Conservation (phyloP, 1,140 invertebrate genomes). For the Sycophila sp. region DNA sequence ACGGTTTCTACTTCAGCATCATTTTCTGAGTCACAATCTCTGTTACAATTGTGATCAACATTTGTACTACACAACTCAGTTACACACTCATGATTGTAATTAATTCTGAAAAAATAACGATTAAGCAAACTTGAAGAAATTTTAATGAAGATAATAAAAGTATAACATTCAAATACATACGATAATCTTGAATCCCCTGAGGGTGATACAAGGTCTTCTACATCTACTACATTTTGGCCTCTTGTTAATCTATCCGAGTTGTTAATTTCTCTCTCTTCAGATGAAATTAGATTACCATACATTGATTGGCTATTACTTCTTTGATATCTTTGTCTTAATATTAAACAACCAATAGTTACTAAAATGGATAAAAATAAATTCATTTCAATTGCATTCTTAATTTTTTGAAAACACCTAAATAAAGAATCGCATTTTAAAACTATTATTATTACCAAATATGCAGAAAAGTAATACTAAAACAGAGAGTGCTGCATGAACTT, state of each 20-base stretch:
- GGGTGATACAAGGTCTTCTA: constrained; percentile 75
- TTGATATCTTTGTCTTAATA: constrained; percentile 78
- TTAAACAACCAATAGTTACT: constrained; percentile 79
- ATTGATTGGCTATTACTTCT: constrained; percentile 56
- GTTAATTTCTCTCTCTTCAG: constrained; percentile 43
- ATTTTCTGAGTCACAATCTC: constrained; percentile 43
- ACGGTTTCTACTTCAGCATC: constrained; percentile 56
- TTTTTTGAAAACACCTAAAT: not conserved
- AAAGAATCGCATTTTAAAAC: constrained; percentile 13
- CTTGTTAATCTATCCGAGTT: constrained; percentile 38
- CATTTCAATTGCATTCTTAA: not conserved
- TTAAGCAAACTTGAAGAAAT: not conserved
- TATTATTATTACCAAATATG: constrained; percentile 70
- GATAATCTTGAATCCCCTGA: constrained; percentile 25
- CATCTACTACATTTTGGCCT: constrained; percentile 71
- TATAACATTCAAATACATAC: not conserved
- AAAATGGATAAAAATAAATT: constrained; percentile 38
- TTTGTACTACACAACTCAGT: constrained; percentile 45
- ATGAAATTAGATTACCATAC: constrained; percentile 52
- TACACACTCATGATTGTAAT: constrained; percentile 52
- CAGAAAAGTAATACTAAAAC: constrained; percentile 74
- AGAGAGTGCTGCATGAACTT: constrained; percentile 75
- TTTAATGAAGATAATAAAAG: not conserved
- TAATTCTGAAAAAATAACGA: constrained; percentile 41
- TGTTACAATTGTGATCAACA: constrained; percentile 50